Evolutionary conservation across 2,888 invertebrate species (phyloP), one percentile per base, ranked within the genome.

Genomic region (Lithophane ornitopus): DNA sequence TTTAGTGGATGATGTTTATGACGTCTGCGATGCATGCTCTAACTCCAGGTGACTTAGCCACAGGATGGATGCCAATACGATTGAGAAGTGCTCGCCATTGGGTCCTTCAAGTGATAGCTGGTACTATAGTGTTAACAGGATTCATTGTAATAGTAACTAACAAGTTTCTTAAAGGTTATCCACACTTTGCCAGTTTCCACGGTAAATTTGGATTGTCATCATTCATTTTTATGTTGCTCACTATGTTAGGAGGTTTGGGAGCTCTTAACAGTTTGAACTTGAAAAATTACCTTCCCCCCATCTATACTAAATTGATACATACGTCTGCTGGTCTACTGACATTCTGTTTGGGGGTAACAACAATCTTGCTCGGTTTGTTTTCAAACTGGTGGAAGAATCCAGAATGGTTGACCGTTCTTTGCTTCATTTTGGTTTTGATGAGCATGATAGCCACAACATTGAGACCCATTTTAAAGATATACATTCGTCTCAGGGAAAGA

Each of bases 31-130:
- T 97, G 52, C 96, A 97, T 90, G 93, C 97, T 19, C 92, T 97
- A 19, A 94, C 96, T 59, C 96, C 96, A 9, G 96, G 96, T 34
- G 97, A 97, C 82, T 88, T 95, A 62, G 96, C 96, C 28, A 95
- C 97, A n/a, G 96, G 96, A 83, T 96, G 96, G 96, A 95, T 96
- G 95, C 96, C 97, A 2, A 94, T 96, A 87, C 90, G 96, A 65
- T 89, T 96, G 54, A 90, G 95, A 74, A 96, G 96, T 87, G 96
- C 96, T 67, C 94, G 97, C 52, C 97, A 97, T 87, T 97, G 97
- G 97, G 91, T 96, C 4, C 88, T 97, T 54, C 97, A 97, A 89
- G 81, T 95, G 34, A 58, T 93, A 39, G 92, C 91, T 67, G 92
- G 93, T 78, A 90, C 89, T 59, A 82, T 94, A 69, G 90, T 95